Evolutionary conservation across 53 echinoderm and acorn worm species (phyloP).

Genomic region (Echinometra lucunter): DNA sequence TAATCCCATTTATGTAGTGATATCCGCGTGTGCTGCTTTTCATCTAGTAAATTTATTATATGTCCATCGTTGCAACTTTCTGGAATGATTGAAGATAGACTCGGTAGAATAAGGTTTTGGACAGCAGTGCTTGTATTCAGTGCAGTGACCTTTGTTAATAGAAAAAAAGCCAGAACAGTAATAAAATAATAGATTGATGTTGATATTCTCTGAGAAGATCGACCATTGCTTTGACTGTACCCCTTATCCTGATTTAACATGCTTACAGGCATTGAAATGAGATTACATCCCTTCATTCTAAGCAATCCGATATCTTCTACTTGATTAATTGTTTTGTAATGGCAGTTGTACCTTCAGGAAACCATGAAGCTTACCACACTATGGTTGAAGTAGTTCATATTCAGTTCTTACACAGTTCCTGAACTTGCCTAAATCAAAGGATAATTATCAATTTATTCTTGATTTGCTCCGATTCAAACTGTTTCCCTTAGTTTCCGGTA

Average conservation of each 20-base stretch:
- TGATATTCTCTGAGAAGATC: neutral
- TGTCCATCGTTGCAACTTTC: neutral
- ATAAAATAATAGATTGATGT: constrained; percentile 1
- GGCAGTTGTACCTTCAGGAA: neutral
- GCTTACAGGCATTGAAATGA: neutral
- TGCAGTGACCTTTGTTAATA: neutral
- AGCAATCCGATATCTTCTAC: neutral
- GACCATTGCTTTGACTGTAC: neutral
- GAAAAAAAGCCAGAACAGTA: neutral
- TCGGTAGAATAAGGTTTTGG: neutral
- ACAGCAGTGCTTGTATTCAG: neutral
- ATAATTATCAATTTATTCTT: neutral
- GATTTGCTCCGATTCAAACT: neutral
- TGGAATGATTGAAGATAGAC: neutral
- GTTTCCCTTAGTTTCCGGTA: neutral
- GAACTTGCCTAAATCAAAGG: neutral
- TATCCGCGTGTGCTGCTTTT: too few species aligned
- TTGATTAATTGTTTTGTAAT: constrained; percentile 11
- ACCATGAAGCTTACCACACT: neutral
- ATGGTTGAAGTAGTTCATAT: neutral
- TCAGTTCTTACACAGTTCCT: neutral
- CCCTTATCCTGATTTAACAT: neutral
- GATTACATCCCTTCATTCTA: neutral
- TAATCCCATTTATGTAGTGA: too few species aligned
- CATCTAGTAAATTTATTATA: too few species aligned